Evolutionary conservation across 2,113 vertebrate species (phyloP).

Genomic region (Rhinolophus ferrumequinum): DNA sequence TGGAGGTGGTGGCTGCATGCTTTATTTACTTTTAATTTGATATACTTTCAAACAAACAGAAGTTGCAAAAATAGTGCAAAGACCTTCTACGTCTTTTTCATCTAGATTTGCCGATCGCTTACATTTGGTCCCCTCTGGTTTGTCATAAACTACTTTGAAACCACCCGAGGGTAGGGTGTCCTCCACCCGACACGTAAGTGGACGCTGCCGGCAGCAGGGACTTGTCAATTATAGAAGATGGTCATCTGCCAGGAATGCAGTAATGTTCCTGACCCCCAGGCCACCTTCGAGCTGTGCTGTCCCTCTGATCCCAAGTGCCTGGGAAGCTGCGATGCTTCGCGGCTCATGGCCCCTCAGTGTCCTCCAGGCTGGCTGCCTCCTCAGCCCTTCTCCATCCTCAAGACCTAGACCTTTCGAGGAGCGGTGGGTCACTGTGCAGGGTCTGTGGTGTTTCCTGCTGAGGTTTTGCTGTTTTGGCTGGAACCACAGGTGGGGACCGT

Average conservation of each 20-base stretch:
- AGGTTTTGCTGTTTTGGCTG: not conserved
- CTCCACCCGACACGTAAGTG: not conserved
- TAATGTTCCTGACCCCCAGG: rapidly evolving
- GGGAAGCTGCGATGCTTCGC: too few species aligned
- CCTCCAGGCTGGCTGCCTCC: too few species aligned
- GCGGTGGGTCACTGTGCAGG: not conserved
- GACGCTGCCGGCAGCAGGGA: too few species aligned
- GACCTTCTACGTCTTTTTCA: not conserved
- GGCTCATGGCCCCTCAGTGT: too few species aligned
- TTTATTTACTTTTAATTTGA: not conserved
- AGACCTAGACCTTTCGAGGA: not conserved
- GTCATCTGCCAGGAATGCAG: too few species aligned
- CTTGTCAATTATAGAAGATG: too few species aligned
- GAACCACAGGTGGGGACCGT: not conserved
- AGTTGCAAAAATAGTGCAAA: not conserved
- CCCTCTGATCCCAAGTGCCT: too few species aligned
- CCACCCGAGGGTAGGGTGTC: not conserved
- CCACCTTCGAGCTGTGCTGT: too few species aligned
- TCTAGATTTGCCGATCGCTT: not conserved
- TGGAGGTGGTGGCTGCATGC: rapidly evolving
- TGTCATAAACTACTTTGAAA: not conserved
- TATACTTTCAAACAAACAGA: not conserved
- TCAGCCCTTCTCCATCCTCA: too few species aligned
- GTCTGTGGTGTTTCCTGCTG: not conserved
- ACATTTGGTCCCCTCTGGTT: not conserved